Conservation (phyloP, 2,797 vertebrate genomes). For the Thunnus albacares region DNA sequence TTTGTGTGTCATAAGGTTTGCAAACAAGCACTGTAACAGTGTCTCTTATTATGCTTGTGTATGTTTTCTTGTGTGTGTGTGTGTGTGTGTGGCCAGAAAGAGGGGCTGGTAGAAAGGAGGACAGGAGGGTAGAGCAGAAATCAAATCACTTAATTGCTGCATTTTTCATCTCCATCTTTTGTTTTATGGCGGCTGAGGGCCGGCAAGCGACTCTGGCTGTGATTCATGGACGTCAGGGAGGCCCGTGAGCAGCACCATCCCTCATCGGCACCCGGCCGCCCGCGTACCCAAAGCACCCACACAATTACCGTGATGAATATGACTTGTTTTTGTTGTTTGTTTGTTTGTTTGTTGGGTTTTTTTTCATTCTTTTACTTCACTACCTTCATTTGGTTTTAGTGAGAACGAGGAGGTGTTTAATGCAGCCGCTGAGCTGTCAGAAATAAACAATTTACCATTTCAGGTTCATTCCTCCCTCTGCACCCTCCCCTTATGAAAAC, state of each 20-base stretch:
- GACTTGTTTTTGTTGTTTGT: constrained; percentile 96
- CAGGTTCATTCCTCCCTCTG: constrained; percentile 61
- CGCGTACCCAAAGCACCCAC: constrained; percentile 94
- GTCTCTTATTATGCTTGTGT: constrained; percentile 51
- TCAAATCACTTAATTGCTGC: constrained; percentile 99
- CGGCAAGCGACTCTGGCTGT: constrained; percentile 94
- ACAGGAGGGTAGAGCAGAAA: constrained; percentile 91
- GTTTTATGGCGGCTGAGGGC: constrained; percentile 97
- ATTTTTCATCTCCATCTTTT: constrained; percentile 99
- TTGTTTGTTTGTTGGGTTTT: constrained; percentile 85
- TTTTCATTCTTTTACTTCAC: constrained; percentile 53
- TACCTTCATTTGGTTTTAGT: constrained; percentile 64
- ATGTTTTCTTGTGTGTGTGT: constrained; percentile 71
- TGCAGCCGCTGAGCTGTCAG: constrained; percentile 83
- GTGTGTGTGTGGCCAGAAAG: constrained; percentile 79
- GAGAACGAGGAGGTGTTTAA: constrained; percentile 86
- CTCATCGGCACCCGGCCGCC: constrained; percentile 93
- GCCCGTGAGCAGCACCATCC: constrained; percentile 97
- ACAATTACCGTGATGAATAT: constrained; percentile 99
- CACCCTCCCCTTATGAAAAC: constrained; percentile 54
- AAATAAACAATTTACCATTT: constrained; percentile 79
- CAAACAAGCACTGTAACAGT: background rate
- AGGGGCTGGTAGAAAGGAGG: constrained; percentile 75
- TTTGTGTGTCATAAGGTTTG: constrained; percentile 2
- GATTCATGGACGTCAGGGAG: constrained; percentile 98